These are phyloP conservation scores for Cyaniris semiargus DNA, from an alignment of 2,888 invertebrate genomes.

Conservation along the genomic window DNA sequence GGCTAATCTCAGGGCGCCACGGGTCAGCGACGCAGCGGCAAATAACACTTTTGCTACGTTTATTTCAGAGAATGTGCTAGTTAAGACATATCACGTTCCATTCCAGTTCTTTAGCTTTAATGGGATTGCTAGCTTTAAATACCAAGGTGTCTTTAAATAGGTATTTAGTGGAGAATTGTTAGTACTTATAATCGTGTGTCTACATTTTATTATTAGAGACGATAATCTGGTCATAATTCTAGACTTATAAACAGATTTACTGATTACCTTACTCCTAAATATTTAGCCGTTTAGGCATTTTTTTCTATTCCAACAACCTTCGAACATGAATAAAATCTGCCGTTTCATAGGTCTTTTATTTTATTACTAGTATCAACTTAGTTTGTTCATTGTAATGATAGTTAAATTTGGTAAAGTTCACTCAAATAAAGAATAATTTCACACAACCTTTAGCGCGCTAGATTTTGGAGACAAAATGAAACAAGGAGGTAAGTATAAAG, in stretches of 20 bases:
- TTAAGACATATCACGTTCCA: background rate
- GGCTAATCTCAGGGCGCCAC: slow-evolving; percentile 43
- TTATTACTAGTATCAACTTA: too few species aligned
- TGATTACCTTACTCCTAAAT: too few species aligned
- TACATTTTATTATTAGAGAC: background rate
- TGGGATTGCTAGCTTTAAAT: background rate
- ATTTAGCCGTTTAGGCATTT: too few species aligned
- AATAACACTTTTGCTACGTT: slow-evolving; percentile 37
- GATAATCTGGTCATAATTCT: background rate
- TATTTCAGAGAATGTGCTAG: slow-evolving; percentile 7
- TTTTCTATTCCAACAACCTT: too few species aligned
- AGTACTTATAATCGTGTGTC: background rate
- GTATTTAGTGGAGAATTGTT: background rate
- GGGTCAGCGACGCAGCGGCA: slow-evolving; percentile 42
- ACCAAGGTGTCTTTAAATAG: background rate
- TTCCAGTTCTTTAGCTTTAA: background rate
- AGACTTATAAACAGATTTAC: background rate
- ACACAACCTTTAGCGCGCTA: too few species aligned
- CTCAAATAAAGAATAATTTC: too few species aligned
- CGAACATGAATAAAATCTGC: too few species aligned
- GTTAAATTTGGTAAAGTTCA: too few species aligned
- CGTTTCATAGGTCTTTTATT: too few species aligned
- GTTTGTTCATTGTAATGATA: too few species aligned
- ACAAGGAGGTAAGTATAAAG: background rate
- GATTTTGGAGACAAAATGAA: background rate